Percentiles rank a stretch among this genome's conserved stretches.
Evolutionary conservation across 2,888 invertebrate species (phyloP).

Genomic region (Alviniconcha strummeri): DNA sequence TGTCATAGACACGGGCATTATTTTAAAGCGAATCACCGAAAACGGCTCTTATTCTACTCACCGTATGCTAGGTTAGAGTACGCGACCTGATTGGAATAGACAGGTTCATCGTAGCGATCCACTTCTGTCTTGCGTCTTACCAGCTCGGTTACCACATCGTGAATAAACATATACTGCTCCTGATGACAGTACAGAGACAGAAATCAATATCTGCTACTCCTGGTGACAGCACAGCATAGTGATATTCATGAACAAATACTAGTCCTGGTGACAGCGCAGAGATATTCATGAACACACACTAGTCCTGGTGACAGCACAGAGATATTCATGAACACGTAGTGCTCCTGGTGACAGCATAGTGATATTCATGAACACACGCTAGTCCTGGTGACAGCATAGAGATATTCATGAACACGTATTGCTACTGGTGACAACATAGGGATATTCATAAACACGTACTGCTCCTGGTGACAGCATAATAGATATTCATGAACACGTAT

Average conservation of each 20-base stretch:
- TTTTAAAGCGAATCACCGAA: too few species aligned
- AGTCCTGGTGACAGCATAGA: neutral
- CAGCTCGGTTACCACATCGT: constrained; percentile 33
- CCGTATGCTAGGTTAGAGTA: constrained; percentile 13
- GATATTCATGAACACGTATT: neutral
- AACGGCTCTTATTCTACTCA: neutral
- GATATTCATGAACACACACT: neutral
- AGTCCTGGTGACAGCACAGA: neutral
- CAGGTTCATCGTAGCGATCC: neutral
- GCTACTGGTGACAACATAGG: too few species aligned
- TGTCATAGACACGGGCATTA: too few species aligned
- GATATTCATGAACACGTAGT: neutral
- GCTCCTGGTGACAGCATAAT: neutral
- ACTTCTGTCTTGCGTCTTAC: constrained; percentile 9
- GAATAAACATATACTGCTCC: constrained; percentile 38
- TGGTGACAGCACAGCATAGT: neutral
- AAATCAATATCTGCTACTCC: too few species aligned
- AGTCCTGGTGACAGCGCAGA: neutral
- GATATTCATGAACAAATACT: neutral
- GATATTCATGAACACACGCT: neutral
- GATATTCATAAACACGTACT: neutral
- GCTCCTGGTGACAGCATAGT: neutral
- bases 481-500: neutral
- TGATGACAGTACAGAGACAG: neutral
- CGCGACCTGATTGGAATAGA: neutral